A percentile compares a stretch with the other conserved stretches of the same genome.
phyloP scores from a whole-genome alignment of 2,113 vertebrate species.

The Recurvirostra avosetta region DNA sequence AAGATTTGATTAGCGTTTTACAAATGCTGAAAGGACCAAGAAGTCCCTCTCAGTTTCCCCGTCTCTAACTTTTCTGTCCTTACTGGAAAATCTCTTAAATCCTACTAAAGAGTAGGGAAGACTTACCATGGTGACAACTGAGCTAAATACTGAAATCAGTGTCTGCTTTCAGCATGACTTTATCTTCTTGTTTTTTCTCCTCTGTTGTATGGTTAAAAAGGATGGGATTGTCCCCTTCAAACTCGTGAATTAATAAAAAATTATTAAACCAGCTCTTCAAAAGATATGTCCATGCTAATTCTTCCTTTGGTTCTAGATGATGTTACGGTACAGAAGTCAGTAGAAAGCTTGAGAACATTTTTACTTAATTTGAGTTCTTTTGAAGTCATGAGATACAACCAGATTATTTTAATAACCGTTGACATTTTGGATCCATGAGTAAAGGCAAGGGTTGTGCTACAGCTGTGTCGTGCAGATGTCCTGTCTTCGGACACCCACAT shows the following conservation, averaged over 20 bases:
- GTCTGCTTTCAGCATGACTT: neutral
- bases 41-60: neutral
- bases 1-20: neutral
- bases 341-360: neutral
- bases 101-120: neutral
- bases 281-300: neutral
- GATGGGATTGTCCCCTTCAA: neutral
- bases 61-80: neutral
- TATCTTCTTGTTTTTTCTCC: neutral
- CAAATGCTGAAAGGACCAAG: neutral
- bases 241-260: neutral
- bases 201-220: neutral
- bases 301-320: neutral
- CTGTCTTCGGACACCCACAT: neutral
- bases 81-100: neutral
- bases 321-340: neutral
- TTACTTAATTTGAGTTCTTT: neutral
- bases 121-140: neutral
- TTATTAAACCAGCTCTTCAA: neutral
- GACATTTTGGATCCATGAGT: neutral
- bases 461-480: neutral
- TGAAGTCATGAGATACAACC: neutral
- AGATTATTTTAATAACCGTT: conserved; percentile 16
- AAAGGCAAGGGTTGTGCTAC: neutral
- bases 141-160: neutral